A percentile compares a stretch with the other conserved stretches of the same genome.
Evolutionary conservation across 2,888 invertebrate species (phyloP).

Genomic region (Nematopogon swammerdamellus): DNA sequence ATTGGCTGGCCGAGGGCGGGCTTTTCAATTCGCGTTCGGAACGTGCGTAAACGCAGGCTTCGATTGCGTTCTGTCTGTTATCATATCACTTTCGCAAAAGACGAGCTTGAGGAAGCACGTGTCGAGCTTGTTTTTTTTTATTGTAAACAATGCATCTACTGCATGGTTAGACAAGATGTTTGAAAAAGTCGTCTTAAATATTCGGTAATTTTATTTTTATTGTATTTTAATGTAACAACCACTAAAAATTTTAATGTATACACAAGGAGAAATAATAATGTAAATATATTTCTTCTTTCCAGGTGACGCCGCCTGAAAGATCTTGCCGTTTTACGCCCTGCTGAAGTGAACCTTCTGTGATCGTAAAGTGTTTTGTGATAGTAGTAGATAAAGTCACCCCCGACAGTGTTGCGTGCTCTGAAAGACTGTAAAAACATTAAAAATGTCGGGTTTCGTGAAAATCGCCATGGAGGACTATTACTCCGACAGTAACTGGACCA

Average conservation of each 20-base stretch:
- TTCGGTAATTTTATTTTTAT: constrained; percentile 15
- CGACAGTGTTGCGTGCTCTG: constrained; percentile 3
- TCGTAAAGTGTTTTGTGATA: constrained; percentile 11
- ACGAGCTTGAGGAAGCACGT: not conserved
- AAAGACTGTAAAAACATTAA: constrained; percentile 14
- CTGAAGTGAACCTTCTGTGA: not conserved
- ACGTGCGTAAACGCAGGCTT: constrained; percentile 41
- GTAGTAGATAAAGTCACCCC: constrained; percentile 18
- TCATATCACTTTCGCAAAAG: constrained; percentile 5
- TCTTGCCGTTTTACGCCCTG: not conserved
- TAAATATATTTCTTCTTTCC: constrained; percentile 19
- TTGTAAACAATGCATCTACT: not conserved
- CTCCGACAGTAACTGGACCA: constrained; percentile 61
- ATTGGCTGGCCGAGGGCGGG: constrained; percentile 35
- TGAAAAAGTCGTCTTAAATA: constrained; percentile 10
- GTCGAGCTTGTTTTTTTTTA: not conserved
- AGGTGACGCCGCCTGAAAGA: constrained; percentile 46
- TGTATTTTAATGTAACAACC: too few relatives aligned
- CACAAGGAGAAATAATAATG: too few relatives aligned
- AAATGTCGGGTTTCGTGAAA: constrained; percentile 63
- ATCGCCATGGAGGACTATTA: constrained; percentile 64
- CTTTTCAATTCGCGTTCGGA: constrained; percentile 38
- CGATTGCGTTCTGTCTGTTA: not conserved
- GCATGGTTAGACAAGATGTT: too few relatives aligned
- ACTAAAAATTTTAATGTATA: too few relatives aligned